Conservation (phyloP, 2,888 invertebrate species). For the Crocallis elinguaria region DNA sequence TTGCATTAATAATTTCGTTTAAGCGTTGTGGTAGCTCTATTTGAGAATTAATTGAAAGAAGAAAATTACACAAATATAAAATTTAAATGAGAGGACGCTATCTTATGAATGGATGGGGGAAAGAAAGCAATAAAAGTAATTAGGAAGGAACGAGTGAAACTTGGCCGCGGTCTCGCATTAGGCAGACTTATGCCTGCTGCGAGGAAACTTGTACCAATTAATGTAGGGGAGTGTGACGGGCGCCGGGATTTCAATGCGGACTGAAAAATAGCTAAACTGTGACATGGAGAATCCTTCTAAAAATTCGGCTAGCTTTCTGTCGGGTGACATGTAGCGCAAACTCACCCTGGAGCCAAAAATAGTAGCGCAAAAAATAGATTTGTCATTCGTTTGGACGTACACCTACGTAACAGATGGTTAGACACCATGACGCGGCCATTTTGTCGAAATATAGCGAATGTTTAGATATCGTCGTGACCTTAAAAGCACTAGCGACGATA, state of each 20-base stretch:
- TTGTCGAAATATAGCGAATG: background rate
- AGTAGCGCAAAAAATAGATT: slow-evolving; percentile 4
- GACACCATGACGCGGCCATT: background rate
- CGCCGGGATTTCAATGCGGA: slow-evolving; percentile 20
- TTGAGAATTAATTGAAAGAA: slow-evolving; percentile 26
- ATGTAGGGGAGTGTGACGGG: slow-evolving; percentile 51
- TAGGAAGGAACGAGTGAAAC: slow-evolving; percentile 65
- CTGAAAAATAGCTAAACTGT: slow-evolving; percentile 22
- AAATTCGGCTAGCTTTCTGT: slow-evolving; percentile 7
- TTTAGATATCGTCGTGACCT: slow-evolving; percentile 5
- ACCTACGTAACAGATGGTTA: background rate
- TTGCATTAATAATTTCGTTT: slow-evolving; percentile 1
- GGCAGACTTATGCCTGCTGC: slow-evolving; percentile 64
- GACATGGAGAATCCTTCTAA: background rate
- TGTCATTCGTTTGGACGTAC: slow-evolving; percentile 4
- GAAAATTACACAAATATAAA: slow-evolving; percentile 34
- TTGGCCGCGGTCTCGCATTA: slow-evolving; percentile 65
- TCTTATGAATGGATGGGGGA: slow-evolving; percentile 59
- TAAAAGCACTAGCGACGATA: background rate
- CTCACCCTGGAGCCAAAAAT: slow-evolving; percentile 4
- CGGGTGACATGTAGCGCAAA: slow-evolving; percentile 11
- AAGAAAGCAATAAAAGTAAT: slow-evolving; percentile 72
- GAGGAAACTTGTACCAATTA: slow-evolving; percentile 68
- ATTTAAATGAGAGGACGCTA: slow-evolving; percentile 50
- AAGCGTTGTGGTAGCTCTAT: slow-evolving; percentile 24